Evolutionary conservation across 2,888 invertebrate genomes (phyloP), one percentile per base, ranked within the genome.

Genomic region (Gymnocheta viridis): DNA sequence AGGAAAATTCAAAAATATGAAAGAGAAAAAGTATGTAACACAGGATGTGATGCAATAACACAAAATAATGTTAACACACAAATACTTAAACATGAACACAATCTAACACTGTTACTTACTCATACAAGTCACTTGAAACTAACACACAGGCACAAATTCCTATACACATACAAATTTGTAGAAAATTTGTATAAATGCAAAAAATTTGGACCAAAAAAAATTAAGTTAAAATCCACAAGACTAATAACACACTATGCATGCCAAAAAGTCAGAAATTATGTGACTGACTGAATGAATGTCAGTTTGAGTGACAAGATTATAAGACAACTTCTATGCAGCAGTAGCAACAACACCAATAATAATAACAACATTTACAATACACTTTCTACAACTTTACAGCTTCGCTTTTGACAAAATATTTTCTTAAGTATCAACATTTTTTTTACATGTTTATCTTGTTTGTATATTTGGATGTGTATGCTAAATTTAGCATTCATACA

Each of bases 231-330:
- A 78, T 81, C 76, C 77, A 81, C 83, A 81, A 72, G 49, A 84
- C 81, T 84, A 84, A 84, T 84, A 84, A 74, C 84, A 77, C 73
- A 62, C 54, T 62, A 41, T 84, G 81, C 73, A 84, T 81, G 77
- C 77, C 81, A 84, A 84, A 78, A 78, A 84, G 73, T 77, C 84
- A 84, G 73, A 79, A 78, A 73, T 81, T 81, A 78, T 84, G 84
- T 84, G 84, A 78, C 77, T 81, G 74, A 74, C 81, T 76, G 82
- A 84, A 69, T 73, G 77, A 77, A 77, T 81, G 84, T 69, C 73
- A 73, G 81, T 10, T 47, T 73, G 77, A 84, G 84, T 84, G 84
- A 84, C 84, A 84, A 81, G 84, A 84, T 84, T 84, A 84, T 78
- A 73, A 78, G 73, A 77, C 77, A 78, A 62, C 67, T 44, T 51